Conservation (phyloP, 1,140 invertebrate species). For the Batillaria attramentaria region DNA sequence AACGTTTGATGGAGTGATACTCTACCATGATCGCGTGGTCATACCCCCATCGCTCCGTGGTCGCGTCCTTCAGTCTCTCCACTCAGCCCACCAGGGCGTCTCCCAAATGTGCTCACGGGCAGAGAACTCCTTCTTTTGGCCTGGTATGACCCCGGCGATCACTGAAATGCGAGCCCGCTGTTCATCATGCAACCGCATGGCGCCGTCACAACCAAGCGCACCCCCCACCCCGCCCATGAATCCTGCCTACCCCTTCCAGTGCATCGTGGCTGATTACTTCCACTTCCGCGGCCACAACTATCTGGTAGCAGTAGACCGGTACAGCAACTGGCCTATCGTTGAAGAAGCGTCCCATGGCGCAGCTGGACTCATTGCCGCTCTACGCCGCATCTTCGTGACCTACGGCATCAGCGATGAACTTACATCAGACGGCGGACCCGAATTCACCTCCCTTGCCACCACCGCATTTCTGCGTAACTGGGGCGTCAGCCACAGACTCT, state of each 20-base stretch:
- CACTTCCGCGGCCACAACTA: constrained; percentile 38
- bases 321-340: constrained; percentile 51
- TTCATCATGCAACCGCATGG: constrained; percentile 40
- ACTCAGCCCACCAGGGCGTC: constrained; percentile 46
- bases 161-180: constrained; percentile 23
- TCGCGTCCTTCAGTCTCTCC: constrained; percentile 16
- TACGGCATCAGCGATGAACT: constrained; percentile 48
- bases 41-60: constrained; percentile 32
- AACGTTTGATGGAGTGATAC: constrained; percentile 39
- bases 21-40: constrained; percentile 46
- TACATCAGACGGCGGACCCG: constrained; percentile 41
- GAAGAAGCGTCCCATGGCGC: constrained; percentile 34
- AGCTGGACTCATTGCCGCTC: constrained; percentile 36
- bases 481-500: neutral
- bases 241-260: constrained; percentile 46
- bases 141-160: constrained; percentile 31
- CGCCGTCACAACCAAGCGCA: constrained; percentile 38
- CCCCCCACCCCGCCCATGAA: constrained; percentile 34
- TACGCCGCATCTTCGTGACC: constrained; percentile 42
- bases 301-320: constrained; percentile 14
- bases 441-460: constrained; percentile 17
- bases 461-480: constrained; percentile 34
- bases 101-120: constrained; percentile 42
- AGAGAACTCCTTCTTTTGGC: constrained; percentile 29
- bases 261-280: constrained; percentile 45